Evolutionary conservation across 2,113 vertebrate species (phyloP).

Genomic region (Chlamydotis undulata): DNA sequence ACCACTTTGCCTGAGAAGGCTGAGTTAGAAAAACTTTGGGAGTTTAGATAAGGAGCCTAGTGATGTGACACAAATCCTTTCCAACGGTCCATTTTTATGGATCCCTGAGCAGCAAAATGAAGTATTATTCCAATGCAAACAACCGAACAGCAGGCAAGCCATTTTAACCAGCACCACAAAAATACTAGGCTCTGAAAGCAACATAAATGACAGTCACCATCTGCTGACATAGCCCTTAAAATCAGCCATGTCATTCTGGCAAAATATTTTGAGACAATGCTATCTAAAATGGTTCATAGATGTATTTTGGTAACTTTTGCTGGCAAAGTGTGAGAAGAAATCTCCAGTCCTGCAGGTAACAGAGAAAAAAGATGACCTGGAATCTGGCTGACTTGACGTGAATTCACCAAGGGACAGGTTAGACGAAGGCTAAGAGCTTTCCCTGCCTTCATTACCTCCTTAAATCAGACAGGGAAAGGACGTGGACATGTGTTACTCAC

Average conservation of each 20-base stretch:
- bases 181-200: background rate
- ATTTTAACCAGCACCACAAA: background rate
- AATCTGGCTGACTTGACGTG: background rate
- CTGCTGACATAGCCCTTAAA: conserved; percentile 1
- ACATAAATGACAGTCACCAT: background rate
- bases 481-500: background rate
- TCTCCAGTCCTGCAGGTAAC: background rate
- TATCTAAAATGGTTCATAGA: background rate
- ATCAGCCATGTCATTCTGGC: background rate
- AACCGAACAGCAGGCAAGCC: background rate
- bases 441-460: background rate
- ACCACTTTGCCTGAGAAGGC: background rate
- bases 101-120: background rate
- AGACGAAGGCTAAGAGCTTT: background rate
- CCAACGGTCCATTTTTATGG: background rate
- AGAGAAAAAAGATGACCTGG: background rate
- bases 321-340: background rate
- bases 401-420: background rate
- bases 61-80: background rate
- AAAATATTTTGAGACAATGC: background rate
- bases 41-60: background rate
- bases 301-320: background rate
- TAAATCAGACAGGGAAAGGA: background rate
- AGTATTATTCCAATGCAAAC: background rate
- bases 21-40: background rate